Evolutionary conservation across 2,888 invertebrate genomes (phyloP), one percentile per base, ranked within the genome.

Genomic region (Chorisops tibialis): DNA sequence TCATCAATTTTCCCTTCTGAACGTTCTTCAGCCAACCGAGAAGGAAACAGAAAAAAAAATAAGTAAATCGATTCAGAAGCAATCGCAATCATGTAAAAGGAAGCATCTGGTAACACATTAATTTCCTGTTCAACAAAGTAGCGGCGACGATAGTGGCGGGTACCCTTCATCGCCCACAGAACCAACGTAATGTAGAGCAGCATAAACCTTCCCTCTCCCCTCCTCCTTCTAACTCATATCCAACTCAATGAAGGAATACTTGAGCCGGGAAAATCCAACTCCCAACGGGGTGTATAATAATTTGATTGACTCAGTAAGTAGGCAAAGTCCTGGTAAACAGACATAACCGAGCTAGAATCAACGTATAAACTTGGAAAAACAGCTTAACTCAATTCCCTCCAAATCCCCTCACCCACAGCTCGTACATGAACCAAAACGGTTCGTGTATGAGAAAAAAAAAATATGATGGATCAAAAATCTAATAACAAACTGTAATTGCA

Each of bases 221-320:
- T 22, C 24, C 50, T 9, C 45, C 7, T 45, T 14, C 11, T n/a
- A 24, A 24, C 24, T 7, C 24, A 24, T 5, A 24, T 9, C 30
- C 30, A 30, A 30, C 30, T 9, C 30, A 30, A 30, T 7, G 30
- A 30, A 30, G 30, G 7, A 30, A 30, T 7, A 30, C 30, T 30
- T 30, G 30, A 30, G 9, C 9, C 5, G 30, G 30, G 30, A 5
- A 30, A 30, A 5, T 30, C 9, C 30, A 2, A 30, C 30, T 2
- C 30, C 30, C 30, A 5, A 9, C 7, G 14, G n/a, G 9, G 6
- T 16, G 16, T 16, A 16, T 12, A 38, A 38, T 52, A 52, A 52
- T 52, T 52, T 52, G 38, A 52, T 52, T 52, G 52, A 52, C 52
- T 52, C 14, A 38, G 38, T 52, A 52, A 38, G 52, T 52, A 39